Percentiles rank a stretch among this genome's conserved stretches.
phyloP scores from a whole-genome alignment of 2,888 invertebrate species.

The Platycheirus albimanus region DNA sequence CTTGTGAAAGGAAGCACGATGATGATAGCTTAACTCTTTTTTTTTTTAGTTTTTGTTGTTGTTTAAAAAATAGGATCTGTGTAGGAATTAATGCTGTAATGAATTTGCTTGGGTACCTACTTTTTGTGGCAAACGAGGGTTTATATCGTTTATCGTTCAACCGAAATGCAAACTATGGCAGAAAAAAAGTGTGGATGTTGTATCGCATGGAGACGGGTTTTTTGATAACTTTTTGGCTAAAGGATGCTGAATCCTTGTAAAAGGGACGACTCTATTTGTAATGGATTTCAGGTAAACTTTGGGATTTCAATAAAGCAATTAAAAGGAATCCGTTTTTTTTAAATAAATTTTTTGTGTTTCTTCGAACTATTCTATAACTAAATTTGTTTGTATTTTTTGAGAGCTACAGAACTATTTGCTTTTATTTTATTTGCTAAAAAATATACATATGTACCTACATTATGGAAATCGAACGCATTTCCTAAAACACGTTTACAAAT shows the following conservation, averaged over 20 bases:
- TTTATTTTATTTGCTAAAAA: too few species aligned
- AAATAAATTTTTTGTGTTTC: too few species aligned
- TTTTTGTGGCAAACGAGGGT: slow-evolving; percentile 44
- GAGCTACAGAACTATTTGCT: too few species aligned
- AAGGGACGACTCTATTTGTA: too few species aligned
- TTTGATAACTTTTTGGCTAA: not conserved
- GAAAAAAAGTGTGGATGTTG: slow-evolving; percentile 2
- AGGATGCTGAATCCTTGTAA: not conserved
- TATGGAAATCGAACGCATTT: too few species aligned
- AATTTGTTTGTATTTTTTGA: too few species aligned
- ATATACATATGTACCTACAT: too few species aligned
- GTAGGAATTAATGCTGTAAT: slow-evolving; percentile 66
- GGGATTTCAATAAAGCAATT: not conserved
- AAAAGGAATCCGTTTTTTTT: too few species aligned
- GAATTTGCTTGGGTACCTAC: slow-evolving; percentile 61
- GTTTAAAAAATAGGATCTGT: slow-evolving; percentile 22
- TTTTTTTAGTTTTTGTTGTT: too few species aligned
- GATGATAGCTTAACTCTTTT: slow-evolving; percentile 9
- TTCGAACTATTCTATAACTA: too few species aligned
- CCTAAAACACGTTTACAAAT: too few species aligned
- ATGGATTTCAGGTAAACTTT: too few species aligned
- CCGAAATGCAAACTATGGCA: slow-evolving; percentile 11
- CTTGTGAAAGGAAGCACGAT: slow-evolving; percentile 24
- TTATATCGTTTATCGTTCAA: slow-evolving; percentile 50
- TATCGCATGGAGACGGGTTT: not conserved